phyloP scores from a whole-genome alignment of 2,113 vertebrate species.

The Brachirus orientalis region DNA sequence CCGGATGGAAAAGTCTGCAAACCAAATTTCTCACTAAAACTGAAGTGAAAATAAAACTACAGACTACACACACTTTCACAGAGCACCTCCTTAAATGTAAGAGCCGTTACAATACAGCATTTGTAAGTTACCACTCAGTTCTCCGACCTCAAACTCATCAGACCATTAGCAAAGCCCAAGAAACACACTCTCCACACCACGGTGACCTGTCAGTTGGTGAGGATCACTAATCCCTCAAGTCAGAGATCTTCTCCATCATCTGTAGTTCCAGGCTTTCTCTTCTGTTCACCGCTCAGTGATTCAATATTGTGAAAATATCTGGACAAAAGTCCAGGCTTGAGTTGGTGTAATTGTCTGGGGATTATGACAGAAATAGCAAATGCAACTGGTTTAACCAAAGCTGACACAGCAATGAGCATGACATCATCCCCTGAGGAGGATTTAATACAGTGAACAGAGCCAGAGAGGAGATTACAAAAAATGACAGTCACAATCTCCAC shows the following conservation, averaged over 20 bases:
- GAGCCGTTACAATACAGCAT: constrained; percentile 29
- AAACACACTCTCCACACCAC: constrained; percentile 29
- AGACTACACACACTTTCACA: too few species aligned
- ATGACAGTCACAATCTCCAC: constrained; percentile 54
- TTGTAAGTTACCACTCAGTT: constrained; percentile 31
- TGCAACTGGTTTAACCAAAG: constrained; percentile 3
- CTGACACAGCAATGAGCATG: constrained; percentile 31
- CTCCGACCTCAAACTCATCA: constrained; percentile 29
- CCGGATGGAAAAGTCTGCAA: too few species aligned
- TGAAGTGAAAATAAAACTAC: too few species aligned
- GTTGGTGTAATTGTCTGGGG: constrained; percentile 20
- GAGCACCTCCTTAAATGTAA: constrained; percentile 20
- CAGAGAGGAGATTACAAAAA: constrained; percentile 56
- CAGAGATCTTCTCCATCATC: too few species aligned
- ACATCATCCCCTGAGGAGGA: constrained; percentile 52
- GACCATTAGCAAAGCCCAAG: constrained; percentile 52
- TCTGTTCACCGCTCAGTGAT: neutral
- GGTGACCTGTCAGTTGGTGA: too few species aligned
- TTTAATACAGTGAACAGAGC: constrained; percentile 45
- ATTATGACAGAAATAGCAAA: constrained; percentile 28
- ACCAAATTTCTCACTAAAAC: too few species aligned
- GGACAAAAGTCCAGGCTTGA: too few species aligned
- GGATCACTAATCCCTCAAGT: too few species aligned
- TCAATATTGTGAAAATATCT: too few species aligned
- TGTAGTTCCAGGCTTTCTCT: neutral